phyloP scores from a whole-genome alignment of 2,888 invertebrate genomes.

The Eristalis arbustorum region DNA sequence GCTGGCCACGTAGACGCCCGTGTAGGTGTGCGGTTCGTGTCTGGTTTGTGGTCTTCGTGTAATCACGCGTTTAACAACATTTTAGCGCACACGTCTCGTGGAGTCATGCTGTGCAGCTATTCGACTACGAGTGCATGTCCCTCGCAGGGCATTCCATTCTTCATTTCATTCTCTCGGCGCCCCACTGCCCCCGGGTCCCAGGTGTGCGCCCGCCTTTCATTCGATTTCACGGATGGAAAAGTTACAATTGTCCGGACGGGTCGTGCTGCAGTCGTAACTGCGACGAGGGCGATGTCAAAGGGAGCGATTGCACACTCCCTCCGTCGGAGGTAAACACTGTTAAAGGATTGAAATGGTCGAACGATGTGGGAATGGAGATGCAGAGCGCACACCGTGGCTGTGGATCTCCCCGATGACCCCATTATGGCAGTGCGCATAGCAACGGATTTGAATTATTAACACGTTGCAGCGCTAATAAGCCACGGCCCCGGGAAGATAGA shows the following conservation, averaged over 20 bases:
- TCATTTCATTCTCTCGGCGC: background rate
- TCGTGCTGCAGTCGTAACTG: slow-evolving; percentile 17
- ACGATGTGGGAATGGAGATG: background rate
- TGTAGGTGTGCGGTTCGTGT: background rate
- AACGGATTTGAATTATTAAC: slow-evolving; percentile 57
- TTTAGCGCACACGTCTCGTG: slow-evolving; percentile 13
- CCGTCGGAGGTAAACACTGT: slow-evolving; percentile 31
- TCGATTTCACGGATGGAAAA: slow-evolving; percentile 60
- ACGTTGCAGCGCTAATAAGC: slow-evolving; percentile 44
- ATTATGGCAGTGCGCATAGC: slow-evolving; percentile 40
- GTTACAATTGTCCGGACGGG: slow-evolving; percentile 53
- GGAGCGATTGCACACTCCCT: background rate
- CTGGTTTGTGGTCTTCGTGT: slow-evolving; percentile 5
- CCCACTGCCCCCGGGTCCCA: background rate
- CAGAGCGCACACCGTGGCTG: background rate
- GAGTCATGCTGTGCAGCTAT: background rate
- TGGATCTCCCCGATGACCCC: slow-evolving; percentile 55
- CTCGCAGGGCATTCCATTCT: background rate
- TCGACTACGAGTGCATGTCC: background rate
- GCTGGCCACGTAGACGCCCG: background rate
- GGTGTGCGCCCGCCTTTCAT: slow-evolving; percentile 29
- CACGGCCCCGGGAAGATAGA: background rate
- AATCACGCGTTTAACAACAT: slow-evolving; percentile 12
- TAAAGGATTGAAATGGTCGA: slow-evolving; percentile 19
- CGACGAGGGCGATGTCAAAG: background rate